phyloP scores from a whole-genome alignment of 2,113 vertebrate species.

The Alouatta palliata region DNA sequence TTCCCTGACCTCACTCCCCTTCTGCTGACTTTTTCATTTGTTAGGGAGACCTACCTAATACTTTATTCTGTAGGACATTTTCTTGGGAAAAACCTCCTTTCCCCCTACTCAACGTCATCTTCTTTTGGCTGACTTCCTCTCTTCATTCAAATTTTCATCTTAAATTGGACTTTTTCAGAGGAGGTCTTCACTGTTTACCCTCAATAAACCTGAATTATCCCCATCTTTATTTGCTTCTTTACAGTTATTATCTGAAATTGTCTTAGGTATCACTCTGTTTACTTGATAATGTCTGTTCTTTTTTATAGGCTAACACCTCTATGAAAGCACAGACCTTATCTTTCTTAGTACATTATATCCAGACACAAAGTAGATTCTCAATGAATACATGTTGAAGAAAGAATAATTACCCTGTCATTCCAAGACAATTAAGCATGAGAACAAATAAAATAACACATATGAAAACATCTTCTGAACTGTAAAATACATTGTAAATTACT shows the following conservation, averaged over 20 bases:
- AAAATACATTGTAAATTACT: neutral
- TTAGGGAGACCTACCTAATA: neutral
- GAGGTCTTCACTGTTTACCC: neutral
- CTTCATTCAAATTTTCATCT: neutral
- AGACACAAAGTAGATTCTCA: neutral
- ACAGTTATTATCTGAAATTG: neutral
- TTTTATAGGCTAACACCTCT: neutral
- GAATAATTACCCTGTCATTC: neutral
- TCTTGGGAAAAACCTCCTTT: neutral
- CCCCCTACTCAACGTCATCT: accelerated
- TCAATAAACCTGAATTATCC: neutral
- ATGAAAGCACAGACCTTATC: neutral
- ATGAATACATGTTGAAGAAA: neutral
- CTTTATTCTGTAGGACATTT: neutral
- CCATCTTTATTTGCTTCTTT: neutral
- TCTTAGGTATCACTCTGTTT: neutral
- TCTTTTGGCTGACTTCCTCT: neutral
- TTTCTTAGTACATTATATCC: neutral
- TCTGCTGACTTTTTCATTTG: neutral
- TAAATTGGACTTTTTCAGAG: neutral
- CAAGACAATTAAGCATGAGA: neutral
- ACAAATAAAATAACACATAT: neutral
- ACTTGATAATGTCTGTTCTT: neutral
- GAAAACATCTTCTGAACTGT: neutral
- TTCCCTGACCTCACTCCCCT: neutral